phyloP scores from a whole-genome alignment of 2,888 invertebrate genomes.

The Mythimna albipuncta region DNA sequence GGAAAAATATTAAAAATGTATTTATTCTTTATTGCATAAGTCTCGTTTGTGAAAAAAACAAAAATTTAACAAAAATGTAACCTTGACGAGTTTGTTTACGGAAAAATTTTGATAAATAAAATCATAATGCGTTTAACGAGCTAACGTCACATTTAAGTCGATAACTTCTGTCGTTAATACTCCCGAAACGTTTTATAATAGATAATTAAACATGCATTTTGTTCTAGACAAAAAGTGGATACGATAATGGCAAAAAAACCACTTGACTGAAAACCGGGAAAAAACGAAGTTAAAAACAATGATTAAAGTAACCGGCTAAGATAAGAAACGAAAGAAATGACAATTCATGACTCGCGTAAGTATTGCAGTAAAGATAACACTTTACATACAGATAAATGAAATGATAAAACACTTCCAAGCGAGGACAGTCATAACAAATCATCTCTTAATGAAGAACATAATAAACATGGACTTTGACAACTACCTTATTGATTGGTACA shows the following conservation, averaged over 20 bases:
- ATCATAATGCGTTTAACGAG: background rate
- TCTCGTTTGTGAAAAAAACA: background rate
- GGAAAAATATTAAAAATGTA: background rate
- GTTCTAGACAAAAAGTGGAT: background rate
- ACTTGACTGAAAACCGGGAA: background rate
- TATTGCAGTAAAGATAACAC: constrained; percentile 27
- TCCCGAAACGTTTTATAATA: background rate
- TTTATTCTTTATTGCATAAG: background rate
- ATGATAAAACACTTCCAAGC: constrained; percentile 12
- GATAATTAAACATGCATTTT: background rate
- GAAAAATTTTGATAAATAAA: constrained; percentile 2
- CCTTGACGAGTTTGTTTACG: background rate
- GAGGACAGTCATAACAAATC: constrained; percentile 43
- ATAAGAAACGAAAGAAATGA: constrained; percentile 4
- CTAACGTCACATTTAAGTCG: background rate
- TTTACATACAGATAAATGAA: constrained; percentile 7
- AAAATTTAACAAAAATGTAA: background rate
- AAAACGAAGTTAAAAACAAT: background rate
- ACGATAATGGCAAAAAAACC: background rate
- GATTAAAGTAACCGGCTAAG: background rate
- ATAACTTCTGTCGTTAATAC: background rate
- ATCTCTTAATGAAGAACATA: constrained; percentile 18
- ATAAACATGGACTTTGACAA: constrained; percentile 25
- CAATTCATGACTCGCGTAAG: constrained; percentile 13
- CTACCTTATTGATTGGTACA: constrained; percentile 2